A percentile compares a stretch with the other conserved stretches of the same genome.
phyloP scores from a whole-genome alignment of 2,797 vertebrate species.

The Sebastes steindachneri region DNA sequence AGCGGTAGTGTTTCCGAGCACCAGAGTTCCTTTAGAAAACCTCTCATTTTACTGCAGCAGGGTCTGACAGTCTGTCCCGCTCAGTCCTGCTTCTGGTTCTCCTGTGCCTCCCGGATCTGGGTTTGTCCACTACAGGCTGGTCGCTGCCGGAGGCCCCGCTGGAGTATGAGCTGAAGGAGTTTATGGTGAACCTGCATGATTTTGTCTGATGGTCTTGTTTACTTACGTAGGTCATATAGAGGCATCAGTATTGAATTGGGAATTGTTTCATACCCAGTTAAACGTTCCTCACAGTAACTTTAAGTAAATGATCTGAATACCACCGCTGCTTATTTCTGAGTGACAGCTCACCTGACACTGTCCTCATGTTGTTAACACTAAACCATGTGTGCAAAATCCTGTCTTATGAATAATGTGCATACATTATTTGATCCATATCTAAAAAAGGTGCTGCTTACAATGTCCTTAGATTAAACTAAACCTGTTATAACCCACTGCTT shows the following conservation, averaged over 20 bases:
- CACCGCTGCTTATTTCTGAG: neutral
- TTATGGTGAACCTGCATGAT: too few relatives aligned
- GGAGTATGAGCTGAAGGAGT: too few relatives aligned
- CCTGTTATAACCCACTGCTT: neutral
- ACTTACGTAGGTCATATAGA: neutral
- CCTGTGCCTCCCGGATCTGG: too few relatives aligned
- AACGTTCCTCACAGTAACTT: neutral
- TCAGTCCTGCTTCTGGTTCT: too few relatives aligned
- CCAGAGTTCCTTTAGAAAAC: too few relatives aligned
- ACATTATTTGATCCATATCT: conserved; percentile 43
- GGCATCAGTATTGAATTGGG: neutral
- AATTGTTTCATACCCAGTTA: neutral
- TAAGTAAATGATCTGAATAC: neutral
- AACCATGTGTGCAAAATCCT: conserved; percentile 35
- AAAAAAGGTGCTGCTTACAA: conserved; percentile 1
- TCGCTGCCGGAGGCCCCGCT: too few relatives aligned
- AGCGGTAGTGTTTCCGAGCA: too few relatives aligned
- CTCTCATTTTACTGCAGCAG: too few relatives aligned
- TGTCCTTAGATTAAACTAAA: conserved; percentile 40
- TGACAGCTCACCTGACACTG: conserved; percentile 8
- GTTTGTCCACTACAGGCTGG: too few relatives aligned
- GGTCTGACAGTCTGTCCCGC: too few relatives aligned
- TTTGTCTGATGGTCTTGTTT: neutral
- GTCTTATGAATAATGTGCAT: conserved; percentile 62
- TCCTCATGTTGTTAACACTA: conserved; percentile 28